Evolutionary conservation across 1,140 invertebrate genomes (phyloP).

Genomic region (Rhyzopertha dominica): DNA sequence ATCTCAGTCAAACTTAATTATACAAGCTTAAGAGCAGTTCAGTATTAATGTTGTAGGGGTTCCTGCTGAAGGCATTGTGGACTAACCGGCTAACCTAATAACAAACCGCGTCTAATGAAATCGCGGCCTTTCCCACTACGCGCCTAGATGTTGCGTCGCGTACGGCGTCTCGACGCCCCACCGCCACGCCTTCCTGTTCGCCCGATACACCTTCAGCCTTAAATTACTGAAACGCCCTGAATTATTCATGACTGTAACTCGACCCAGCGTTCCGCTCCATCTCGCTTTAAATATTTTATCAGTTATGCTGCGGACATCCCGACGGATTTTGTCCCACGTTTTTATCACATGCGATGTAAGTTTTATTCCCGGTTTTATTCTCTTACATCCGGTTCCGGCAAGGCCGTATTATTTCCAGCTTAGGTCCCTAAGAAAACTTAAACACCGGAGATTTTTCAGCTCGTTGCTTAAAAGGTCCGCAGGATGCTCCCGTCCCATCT

Average conservation of each 20-base stretch:
- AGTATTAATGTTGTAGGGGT: constrained; percentile 10
- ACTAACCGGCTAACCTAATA: constrained; percentile 17
- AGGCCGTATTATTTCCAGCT: no score
- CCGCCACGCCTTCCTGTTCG: background rate
- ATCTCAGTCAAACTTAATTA: constrained; percentile 12
- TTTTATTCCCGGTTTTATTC: no score
- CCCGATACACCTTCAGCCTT: constrained; percentile 13
- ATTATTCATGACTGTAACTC: constrained; percentile 9
- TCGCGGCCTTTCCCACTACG: constrained; percentile 4
- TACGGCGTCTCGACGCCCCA: constrained; percentile 8
- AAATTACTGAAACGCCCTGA: constrained; percentile 14
- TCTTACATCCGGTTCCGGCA: no score
- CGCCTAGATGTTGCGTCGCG: constrained; percentile 7
- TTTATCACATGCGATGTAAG: no score
- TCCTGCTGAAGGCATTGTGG: constrained; percentile 9
- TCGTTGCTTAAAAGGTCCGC: no score
- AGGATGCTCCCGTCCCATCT: no score
- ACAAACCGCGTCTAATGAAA: constrained; percentile 16
- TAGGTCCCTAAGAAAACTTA: no score
- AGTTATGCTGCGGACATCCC: no score
- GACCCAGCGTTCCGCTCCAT: no score
- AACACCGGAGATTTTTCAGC: no score
- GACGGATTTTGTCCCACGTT: no score
- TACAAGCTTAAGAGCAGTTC: constrained; percentile 6
- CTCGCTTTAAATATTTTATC: no score